Base-by-base conservation (phyloP, 2,113 vertebrate species). In the Bos javanicus region DNA sequence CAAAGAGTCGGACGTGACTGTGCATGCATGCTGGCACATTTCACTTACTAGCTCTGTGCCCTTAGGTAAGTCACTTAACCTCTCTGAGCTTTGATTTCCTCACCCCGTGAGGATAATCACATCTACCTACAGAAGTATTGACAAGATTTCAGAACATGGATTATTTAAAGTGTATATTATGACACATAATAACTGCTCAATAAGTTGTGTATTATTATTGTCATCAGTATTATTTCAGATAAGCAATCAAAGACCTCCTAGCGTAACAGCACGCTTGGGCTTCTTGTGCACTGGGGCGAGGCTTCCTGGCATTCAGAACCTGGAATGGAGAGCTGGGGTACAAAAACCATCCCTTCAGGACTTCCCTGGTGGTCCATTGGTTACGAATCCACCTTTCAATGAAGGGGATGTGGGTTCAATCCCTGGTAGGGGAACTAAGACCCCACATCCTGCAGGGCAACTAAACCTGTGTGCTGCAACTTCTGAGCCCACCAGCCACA, bases 1-100 rank as follows among this genome's bases (percentile, higher is more conserved):
- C 62, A n/a, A n/a, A n/a, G 30, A 64, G 30, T n/a, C 0, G 1
- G 30, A 64, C 3, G 0, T 23, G 3, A n/a, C 62, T 16, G 62
- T 16, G 33, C 33, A 33, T 17, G 30, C 62, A n/a, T 0, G 1
- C 62, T n/a, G 30, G 30, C 62, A 33, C 62, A 64, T n/a, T 17
- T 33, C 30, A 33, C 62, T 64, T n/a, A 33, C 62, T 17, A 64
- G 30, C 30, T 64, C 30, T 64, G 62, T 64, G 62, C 7, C 30
- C 15, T 17, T n/a, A 64, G 7, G 30, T n/a, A n/a, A 64, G 62
- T 64, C 62, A 17, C 30, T 64, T n/a, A 64, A 64, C 62, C 30
- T n/a, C 62, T 64, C 6, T n/a, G 62, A 64, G 30, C 30, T n/a
- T n/a, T 64, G 15, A 9, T 9, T 64, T n/a, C 62, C 30, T 17